Percentiles rank a stretch among this genome's conserved stretches.
Conservation (phyloP, 2,113 vertebrate species). For the Aix galericulata region DNA sequence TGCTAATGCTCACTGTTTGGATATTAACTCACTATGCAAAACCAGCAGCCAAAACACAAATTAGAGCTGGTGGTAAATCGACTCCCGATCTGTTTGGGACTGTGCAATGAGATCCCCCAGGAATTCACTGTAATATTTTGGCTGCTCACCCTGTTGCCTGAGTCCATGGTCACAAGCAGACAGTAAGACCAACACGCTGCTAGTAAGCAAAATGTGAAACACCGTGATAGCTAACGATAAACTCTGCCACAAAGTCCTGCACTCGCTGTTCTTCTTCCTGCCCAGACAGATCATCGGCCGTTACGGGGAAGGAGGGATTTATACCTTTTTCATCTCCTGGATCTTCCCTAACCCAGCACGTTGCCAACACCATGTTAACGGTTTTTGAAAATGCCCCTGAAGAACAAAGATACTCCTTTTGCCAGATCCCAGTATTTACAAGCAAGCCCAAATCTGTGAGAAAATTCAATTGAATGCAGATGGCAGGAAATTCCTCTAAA, state of each 20-base stretch:
- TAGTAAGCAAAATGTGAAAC: conserved; percentile 37
- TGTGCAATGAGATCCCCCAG: neutral
- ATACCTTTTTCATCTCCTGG: conserved; percentile 69
- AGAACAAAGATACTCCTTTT: conserved; percentile 84
- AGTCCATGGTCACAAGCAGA: conserved; percentile 13
- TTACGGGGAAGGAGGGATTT: conserved; percentile 21
- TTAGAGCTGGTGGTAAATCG: conserved; percentile 49
- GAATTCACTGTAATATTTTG: conserved; percentile 29
- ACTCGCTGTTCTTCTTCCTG: neutral
- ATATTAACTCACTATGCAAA: conserved; percentile 34
- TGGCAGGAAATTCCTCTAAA: conserved; percentile 98
- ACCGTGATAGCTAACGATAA: conserved; percentile 3
- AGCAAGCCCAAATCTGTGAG: conserved; percentile 93
- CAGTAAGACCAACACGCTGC: conserved; percentile 25
- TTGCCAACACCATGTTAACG: conserved; percentile 72
- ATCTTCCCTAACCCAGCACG: conserved; percentile 58
- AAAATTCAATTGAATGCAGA: conserved; percentile 96
- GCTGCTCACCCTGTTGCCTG: conserved; percentile 10
- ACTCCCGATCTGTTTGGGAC: conserved; percentile 25
- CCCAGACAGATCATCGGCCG: conserved; percentile 46
- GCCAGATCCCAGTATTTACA: conserved; percentile 94
- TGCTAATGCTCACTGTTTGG: neutral
- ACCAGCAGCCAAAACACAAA: conserved; percentile 56
- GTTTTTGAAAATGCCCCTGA: conserved; percentile 81
- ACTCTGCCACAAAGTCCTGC: conserved; percentile 21